These are phyloP conservation scores for Pseudomyrmex sp. DNA, from an alignment of 1,140 invertebrate genomes.

Conservation along the genomic window DNA sequence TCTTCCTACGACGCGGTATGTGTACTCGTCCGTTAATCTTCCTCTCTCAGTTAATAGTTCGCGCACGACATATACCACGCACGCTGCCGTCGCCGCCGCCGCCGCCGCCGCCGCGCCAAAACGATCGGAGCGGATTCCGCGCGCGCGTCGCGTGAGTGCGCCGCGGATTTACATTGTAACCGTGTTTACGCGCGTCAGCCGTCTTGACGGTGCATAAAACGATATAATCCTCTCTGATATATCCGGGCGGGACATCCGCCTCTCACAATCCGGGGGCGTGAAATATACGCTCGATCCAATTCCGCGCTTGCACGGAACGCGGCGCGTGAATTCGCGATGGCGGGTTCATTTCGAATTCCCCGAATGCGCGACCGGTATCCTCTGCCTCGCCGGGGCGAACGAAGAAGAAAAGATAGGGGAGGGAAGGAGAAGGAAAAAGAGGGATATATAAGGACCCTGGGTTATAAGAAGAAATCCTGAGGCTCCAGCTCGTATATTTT, in stretches of 20 bases:
- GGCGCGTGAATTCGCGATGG: conserved; percentile 72
- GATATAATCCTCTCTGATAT: conserved; percentile 56
- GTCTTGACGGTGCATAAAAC: conserved; percentile 50
- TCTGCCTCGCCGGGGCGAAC: not conserved
- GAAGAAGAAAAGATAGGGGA: not conserved
- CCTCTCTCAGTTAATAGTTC: conserved; percentile 39
- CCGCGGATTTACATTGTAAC: conserved; percentile 51
- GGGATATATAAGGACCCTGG: conserved; percentile 70
- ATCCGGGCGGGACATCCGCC: conserved; percentile 38
- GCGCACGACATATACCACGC: conserved; percentile 5
- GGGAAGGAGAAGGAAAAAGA: not conserved
- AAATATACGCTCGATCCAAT: conserved; percentile 73
- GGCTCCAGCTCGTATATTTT: conserved; percentile 83
- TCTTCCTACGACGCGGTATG: not conserved
- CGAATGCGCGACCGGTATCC: conserved; percentile 77
- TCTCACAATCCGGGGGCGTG: conserved; percentile 55
- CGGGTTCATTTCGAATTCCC: conserved; percentile 83
- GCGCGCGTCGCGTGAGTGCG: not conserved
- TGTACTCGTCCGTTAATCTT: conserved; percentile 46
- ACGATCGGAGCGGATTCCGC: not conserved
- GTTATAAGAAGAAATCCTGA: conserved; percentile 83
- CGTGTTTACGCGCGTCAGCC: conserved; percentile 44
- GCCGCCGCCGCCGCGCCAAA: not conserved
- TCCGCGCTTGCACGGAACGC: conserved; percentile 45
- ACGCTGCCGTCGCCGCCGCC: no score